These are phyloP conservation scores for Blennius ocellaris DNA, from an alignment of 2,113 vertebrate species.

Conservation along the genomic window DNA sequence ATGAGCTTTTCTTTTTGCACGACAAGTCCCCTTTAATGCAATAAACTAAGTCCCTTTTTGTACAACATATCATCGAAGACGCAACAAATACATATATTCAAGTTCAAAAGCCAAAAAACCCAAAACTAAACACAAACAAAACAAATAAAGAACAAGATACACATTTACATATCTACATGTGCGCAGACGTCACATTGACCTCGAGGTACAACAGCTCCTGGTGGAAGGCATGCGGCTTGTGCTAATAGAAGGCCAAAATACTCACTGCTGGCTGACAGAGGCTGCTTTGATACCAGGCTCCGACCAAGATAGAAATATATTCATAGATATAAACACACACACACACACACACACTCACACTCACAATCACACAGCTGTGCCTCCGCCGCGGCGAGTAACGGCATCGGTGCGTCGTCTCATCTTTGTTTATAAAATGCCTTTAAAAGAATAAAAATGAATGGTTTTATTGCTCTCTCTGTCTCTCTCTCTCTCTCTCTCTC, in stretches of 20 bases:
- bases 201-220: constrained; percentile 71
- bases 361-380: constrained; percentile 6
- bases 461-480: constrained; percentile 87
- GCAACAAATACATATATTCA: constrained; percentile 78
- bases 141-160: constrained; percentile 24
- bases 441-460: constrained; percentile 71
- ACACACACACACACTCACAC: constrained; percentile 6
- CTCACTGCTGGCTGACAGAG: constrained; percentile 31
- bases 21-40: not conserved
- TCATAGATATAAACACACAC: not conserved
- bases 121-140: too few relatives aligned
- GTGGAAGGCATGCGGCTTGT: constrained; percentile 52
- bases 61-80: constrained; percentile 72
- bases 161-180: constrained; percentile 82
- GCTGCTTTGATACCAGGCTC: constrained; percentile 50
- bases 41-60: constrained; percentile 72
- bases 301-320: constrained; percentile 28
- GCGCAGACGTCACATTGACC: constrained; percentile 70
- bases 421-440: constrained; percentile 69
- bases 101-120: constrained; percentile 71
- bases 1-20: too few relatives aligned
- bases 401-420: constrained; percentile 36
- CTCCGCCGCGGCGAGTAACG: constrained; percentile 52
- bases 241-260: constrained; percentile 44
- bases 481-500: constrained; percentile 6